Evolutionary conservation across 1,140 invertebrate species (phyloP), one percentile per base, ranked within the genome.

Genomic region (Wiebesia pumilae): DNA sequence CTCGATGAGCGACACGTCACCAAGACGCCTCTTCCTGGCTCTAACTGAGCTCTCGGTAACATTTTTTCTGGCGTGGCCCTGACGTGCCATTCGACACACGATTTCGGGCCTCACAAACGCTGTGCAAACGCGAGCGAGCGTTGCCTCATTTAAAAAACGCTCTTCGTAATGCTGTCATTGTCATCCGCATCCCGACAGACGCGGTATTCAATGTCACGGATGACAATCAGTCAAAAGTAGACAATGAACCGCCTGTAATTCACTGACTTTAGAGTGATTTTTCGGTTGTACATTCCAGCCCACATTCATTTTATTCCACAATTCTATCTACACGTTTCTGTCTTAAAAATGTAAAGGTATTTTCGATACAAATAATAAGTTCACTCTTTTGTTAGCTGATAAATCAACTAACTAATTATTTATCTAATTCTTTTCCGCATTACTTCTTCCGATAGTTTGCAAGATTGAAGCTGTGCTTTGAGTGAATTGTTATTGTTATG

Each of bases 1-100:
- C n/a, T n/a, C 51, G 83, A 86, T 79, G 88, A 86, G 54, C 75
- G 77, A 80, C 87, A 86, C 89, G 87, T 89, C 89, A 71, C 81
- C 71, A 21, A 75, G 51, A 88, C 84, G 83, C 88, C 85, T 86
- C 88, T 88, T 88, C 84, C 89, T 89, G 33, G 27, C 33, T 79
- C 40, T 35, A 24, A 43, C 33, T 62, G 24, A 54, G 27, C 33
- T 69, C 30, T 47, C 33, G 75, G 40, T 75, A 35, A 58, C 33
- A 78, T 33, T 54, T 78, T 77, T 77, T 78, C 30, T 78, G 47
- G n/a, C 78, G 51, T 27, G 77, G 38, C 81, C 75, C 77, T 84
- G 77, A 35, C 51, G 51, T 85, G 79, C 83, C 80, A 81, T 81
- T 84, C 83, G 58, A 33, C 54, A 51, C 79, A 51, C n/a, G 77